phyloP scores from a whole-genome alignment of 1,140 invertebrate species.

The Augochlora pura region DNA sequence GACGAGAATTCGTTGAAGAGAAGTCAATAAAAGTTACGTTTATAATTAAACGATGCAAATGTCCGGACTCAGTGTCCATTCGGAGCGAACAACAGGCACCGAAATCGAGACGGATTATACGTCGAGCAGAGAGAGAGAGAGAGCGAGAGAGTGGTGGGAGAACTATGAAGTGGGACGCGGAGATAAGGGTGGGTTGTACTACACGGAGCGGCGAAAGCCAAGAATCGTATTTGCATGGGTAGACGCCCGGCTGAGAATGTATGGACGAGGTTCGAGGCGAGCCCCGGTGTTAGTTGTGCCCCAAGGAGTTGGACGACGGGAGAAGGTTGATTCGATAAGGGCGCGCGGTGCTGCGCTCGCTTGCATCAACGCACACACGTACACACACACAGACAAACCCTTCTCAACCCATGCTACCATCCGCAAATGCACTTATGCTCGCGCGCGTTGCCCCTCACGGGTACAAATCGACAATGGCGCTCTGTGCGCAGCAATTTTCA shows the following conservation, averaged over 20 bases:
- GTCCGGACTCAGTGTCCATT: no score
- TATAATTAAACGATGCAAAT: no score
- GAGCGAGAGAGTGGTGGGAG: no score
- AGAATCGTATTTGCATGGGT: constrained; percentile 65
- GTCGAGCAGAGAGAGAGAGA: no score
- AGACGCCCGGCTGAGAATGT: constrained; percentile 57
- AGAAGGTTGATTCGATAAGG: constrained; percentile 42
- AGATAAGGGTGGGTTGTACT: constrained; percentile 31
- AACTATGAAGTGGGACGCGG: constrained; percentile 21
- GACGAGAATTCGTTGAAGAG: no score
- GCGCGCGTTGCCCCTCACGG: neutral
- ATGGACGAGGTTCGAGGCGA: constrained; percentile 45
- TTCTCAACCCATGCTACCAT: neutral
- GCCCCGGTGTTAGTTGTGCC: constrained; percentile 43
- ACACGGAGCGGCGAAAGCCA: neutral
- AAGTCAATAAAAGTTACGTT: no score
- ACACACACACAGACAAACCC: neutral
- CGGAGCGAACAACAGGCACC: constrained; percentile 3
- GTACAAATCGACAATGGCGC: no score
- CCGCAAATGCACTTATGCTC: neutral
- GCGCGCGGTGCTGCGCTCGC: constrained; percentile 36
- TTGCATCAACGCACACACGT: constrained; percentile 17
- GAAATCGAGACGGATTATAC: neutral
- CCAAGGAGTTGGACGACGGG: constrained; percentile 41
- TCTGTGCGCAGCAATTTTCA: no score